Evolutionary conservation across 2,113 vertebrate species (phyloP).

Genomic region (Pterocles burchelli): DNA sequence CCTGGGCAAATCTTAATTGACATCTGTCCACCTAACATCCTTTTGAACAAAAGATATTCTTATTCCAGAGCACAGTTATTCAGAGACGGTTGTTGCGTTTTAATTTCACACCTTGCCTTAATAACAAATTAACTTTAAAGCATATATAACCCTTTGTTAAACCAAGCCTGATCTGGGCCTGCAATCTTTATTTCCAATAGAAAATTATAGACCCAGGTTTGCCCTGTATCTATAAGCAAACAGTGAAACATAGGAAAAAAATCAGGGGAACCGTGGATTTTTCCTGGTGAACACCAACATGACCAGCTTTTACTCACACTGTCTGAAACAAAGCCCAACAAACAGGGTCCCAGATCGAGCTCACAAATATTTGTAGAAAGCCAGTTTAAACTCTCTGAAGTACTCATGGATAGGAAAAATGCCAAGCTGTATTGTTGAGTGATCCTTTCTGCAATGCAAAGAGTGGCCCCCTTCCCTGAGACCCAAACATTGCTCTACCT

Average conservation of each 20-base stretch:
- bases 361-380: slow-evolving; percentile 27
- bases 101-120: slow-evolving; percentile 5
- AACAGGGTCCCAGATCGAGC: not conserved
- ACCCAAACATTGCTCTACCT: not conserved
- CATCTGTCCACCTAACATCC: not conserved
- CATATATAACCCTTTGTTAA: not conserved
- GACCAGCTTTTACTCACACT: not conserved
- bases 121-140: slow-evolving; percentile 6
- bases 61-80: not conserved
- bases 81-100: not conserved
- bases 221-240: not conserved
- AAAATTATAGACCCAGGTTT: not conserved
- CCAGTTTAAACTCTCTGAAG: not conserved
- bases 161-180: not conserved
- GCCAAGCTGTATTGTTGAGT: not conserved
- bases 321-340: not conserved
- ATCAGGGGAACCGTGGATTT: not conserved
- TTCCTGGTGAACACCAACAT: not conserved
- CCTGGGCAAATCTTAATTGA: not conserved
- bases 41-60: slow-evolving; percentile 3
- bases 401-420: not conserved
- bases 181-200: not conserved
- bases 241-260: not conserved
- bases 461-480: not conserved
- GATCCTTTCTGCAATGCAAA: rapidly evolving